Percentiles rank a stretch among this genome's conserved stretches.
Evolutionary conservation across 1,140 invertebrate species (phyloP).

Genomic region (Ceratitis capitata): DNA sequence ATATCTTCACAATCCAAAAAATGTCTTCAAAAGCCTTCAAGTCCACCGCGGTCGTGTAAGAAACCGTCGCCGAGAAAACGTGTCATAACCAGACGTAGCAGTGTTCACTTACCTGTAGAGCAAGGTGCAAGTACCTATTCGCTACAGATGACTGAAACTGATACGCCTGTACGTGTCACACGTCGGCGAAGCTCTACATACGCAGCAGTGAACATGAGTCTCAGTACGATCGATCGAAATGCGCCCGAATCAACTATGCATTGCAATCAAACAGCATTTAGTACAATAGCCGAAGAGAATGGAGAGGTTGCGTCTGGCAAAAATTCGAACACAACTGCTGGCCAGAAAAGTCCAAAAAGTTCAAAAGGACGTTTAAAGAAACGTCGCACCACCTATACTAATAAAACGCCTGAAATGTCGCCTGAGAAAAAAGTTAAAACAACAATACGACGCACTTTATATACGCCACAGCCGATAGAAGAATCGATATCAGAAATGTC

Average conservation of each 20-base stretch:
- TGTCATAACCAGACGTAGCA: neutral
- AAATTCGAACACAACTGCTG: neutral
- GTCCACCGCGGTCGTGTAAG: neutral
- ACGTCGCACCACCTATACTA: neutral
- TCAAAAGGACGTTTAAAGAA: neutral
- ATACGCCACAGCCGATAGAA: constrained; percentile 2
- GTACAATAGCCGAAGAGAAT: constrained; percentile 32
- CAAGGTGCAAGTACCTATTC: neutral
- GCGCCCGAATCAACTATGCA: neutral
- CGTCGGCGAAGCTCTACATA: constrained; percentile 42
- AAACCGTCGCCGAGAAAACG: neutral
- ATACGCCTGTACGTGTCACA: constrained; percentile 6
- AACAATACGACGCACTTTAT: constrained; percentile 36
- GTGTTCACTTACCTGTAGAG: neutral
- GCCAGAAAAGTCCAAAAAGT: neutral
- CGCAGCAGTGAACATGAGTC: constrained; percentile 17
- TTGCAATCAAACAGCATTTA: neutral
- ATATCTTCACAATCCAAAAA: neutral
- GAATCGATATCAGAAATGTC: neutral
- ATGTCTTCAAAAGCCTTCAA: neutral
- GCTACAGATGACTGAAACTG: neutral
- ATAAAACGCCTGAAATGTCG: neutral
- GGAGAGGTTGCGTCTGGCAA: neutral
- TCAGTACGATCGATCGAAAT: neutral
- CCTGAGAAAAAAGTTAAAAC: neutral